A percentile compares a stretch with the other conserved stretches of the same genome.
Conservation (phyloP, 2,113 vertebrate genomes). For the Rhea americana region DNA sequence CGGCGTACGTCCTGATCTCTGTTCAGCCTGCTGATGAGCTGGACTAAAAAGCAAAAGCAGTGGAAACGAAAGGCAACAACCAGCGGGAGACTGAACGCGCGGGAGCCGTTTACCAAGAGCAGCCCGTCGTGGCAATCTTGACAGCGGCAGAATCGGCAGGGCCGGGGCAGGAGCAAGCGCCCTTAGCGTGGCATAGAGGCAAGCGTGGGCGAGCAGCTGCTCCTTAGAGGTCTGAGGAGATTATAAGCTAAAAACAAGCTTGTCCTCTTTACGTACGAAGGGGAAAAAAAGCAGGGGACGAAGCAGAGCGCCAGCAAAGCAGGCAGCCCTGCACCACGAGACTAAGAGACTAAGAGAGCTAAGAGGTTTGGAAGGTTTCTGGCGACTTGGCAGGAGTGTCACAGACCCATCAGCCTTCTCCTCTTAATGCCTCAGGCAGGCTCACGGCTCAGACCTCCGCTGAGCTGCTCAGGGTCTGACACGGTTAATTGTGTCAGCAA, state of each 20-base stretch:
- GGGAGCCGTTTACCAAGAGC: too few relatives aligned
- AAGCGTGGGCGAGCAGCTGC: not conserved
- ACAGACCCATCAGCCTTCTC: accelerated
- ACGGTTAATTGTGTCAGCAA: not conserved
- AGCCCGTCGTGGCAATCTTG: too few relatives aligned
- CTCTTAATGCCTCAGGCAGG: accelerated
- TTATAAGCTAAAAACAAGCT: accelerated
- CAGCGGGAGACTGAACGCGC: too few relatives aligned
- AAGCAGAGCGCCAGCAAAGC: too few relatives aligned
- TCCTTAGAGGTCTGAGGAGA: not conserved
- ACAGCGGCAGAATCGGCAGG: too few relatives aligned
- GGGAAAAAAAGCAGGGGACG: not conserved
- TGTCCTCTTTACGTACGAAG: accelerated
- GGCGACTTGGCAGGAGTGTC: accelerated
- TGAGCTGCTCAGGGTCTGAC: not conserved
- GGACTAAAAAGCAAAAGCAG: too few relatives aligned
- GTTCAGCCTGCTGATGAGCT: too few relatives aligned
- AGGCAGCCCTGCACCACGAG: accelerated
- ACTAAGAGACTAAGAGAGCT: too few relatives aligned
- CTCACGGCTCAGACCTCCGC: not conserved
- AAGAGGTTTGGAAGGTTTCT: accelerated
- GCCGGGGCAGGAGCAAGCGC: too few relatives aligned
- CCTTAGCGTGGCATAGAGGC: not conserved
- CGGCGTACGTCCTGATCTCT: too few relatives aligned
- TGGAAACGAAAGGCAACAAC: too few relatives aligned